These are phyloP conservation scores for Galbula dea DNA, from an alignment of 2,113 vertebrate genomes.

Conservation along the genomic window DNA sequence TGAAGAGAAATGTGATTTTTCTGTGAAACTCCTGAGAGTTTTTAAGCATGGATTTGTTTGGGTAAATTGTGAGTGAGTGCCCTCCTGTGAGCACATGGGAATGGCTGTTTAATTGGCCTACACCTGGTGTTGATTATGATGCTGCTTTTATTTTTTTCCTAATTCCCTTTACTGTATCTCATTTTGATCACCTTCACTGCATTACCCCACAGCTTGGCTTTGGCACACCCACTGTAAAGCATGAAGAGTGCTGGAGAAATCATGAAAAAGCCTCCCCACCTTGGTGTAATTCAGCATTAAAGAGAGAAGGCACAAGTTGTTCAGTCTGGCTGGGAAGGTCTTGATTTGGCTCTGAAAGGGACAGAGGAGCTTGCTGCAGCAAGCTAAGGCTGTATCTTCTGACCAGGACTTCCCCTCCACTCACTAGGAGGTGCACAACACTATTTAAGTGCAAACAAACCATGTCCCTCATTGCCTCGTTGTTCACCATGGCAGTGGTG, in stretches of 20 bases:
- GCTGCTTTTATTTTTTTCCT: neutral
- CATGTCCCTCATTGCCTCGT: neutral
- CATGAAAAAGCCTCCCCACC: neutral
- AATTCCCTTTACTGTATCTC: conserved; percentile 27
- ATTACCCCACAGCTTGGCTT: neutral
- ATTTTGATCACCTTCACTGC: neutral
- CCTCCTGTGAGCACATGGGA: conserved; percentile 44
- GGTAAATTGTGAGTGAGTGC: conserved; percentile 60
- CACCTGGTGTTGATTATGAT: conserved; percentile 65
- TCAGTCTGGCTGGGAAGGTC: neutral
- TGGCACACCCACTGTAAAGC: neutral
- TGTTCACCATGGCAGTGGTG: neutral
- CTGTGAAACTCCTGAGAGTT: conserved; percentile 52
- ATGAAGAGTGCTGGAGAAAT: neutral
- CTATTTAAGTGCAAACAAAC: neutral
- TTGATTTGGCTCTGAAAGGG: neutral
- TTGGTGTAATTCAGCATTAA: neutral
- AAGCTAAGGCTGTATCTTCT: neutral
- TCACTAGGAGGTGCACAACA: neutral
- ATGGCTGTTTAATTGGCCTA: conserved; percentile 57
- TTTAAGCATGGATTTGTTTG: conserved; percentile 62
- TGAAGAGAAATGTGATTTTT: conserved; percentile 55
- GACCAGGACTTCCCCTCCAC: neutral
- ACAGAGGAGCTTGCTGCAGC: neutral
- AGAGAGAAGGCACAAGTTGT: neutral